Evolutionary conservation across 2,113 vertebrate genomes (phyloP).

Genomic region (Prinia subflava): DNA sequence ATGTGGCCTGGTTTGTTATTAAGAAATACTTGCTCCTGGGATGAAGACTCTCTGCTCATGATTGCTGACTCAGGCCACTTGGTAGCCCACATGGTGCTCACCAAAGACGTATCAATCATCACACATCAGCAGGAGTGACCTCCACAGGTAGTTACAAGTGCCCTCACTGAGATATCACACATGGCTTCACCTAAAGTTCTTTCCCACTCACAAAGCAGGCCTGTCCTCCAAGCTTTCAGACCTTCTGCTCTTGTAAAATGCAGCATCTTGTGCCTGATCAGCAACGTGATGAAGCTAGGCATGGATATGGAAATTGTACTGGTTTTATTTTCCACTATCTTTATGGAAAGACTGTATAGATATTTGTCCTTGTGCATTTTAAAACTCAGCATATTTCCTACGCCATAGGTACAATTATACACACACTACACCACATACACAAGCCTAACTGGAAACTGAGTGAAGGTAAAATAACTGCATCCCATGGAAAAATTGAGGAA

Average conservation of each 20-base stretch:
- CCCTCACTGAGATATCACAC: background rate
- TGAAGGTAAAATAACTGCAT: background rate
- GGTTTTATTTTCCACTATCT: background rate
- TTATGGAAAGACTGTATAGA: background rate
- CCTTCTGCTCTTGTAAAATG: background rate
- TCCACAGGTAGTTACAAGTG: background rate
- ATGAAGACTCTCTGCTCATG: background rate
- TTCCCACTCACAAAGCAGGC: background rate
- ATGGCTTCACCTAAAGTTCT: background rate
- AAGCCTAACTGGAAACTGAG: background rate
- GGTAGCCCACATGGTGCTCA: background rate
- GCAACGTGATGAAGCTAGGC: background rate
- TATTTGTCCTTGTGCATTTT: background rate
- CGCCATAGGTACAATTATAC: background rate
- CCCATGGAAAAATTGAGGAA: background rate
- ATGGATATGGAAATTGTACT: background rate
- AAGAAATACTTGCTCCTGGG: background rate
- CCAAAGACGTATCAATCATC: background rate
- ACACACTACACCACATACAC: background rate
- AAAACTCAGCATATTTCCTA: background rate
- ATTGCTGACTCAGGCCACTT: background rate
- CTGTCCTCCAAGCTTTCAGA: background rate
- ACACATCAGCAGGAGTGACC: background rate
- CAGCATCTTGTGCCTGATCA: background rate
- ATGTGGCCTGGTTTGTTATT: background rate